These are phyloP conservation scores for Willisornis vidua DNA, from an alignment of 2,113 vertebrate species.

Conservation along the genomic window DNA sequence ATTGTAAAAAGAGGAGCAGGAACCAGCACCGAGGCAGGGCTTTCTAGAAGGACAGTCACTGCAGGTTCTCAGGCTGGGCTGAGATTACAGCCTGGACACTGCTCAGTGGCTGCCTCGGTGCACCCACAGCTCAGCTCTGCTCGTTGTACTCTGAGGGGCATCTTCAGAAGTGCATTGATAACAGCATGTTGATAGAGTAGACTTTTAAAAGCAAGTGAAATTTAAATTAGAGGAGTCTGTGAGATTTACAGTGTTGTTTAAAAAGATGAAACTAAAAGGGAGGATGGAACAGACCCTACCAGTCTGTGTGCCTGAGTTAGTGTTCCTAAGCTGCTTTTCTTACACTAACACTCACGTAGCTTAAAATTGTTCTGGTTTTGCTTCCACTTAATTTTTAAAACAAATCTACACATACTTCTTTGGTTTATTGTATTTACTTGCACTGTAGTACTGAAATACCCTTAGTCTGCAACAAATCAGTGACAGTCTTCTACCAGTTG, in stretches of 20 bases:
- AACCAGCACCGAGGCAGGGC: background rate
- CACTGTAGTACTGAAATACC: background rate
- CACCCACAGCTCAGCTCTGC: background rate
- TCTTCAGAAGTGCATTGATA: background rate
- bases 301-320: too few relatives aligned
- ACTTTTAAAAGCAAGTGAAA: background rate
- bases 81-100: background rate
- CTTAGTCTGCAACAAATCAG: too few relatives aligned
- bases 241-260: background rate
- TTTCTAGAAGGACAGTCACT: background rate
- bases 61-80: background rate
- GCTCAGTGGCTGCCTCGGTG: background rate
- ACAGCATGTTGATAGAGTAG: background rate
- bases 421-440: background rate
- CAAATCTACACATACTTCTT: background rate
- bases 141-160: rapidly evolving
- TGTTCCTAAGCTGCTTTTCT: background rate
- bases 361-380: background rate
- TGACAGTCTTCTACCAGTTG: background rate
- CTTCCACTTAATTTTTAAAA: background rate
- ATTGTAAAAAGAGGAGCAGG: background rate
- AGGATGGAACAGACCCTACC: background rate
- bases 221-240: background rate
- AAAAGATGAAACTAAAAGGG: background rate
- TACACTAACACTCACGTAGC: rapidly evolving